phyloP scores from a whole-genome alignment of 2,888 invertebrate genomes.

The Melieria omissa region DNA sequence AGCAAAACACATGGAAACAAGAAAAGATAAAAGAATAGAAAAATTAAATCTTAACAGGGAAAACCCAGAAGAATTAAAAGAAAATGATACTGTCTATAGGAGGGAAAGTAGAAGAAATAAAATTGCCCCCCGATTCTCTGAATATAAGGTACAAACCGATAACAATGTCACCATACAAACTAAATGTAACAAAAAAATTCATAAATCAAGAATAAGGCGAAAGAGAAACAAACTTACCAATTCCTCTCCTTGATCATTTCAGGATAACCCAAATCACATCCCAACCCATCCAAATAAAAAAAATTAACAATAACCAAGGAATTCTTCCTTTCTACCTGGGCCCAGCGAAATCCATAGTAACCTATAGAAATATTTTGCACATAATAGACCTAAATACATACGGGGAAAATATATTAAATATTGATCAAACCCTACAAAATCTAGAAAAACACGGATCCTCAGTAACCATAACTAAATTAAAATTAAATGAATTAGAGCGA shows the following conservation, averaged over 20 bases:
- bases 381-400: neutral
- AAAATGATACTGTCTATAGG: conserved; percentile 32
- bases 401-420: too few species aligned
- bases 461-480: too few species aligned
- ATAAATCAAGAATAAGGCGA: conserved; percentile 3
- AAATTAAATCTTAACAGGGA: conserved; percentile 34
- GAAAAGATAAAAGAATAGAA: conserved; percentile 9
- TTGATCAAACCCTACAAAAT: too few species aligned
- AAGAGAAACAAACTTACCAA: neutral
- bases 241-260: neutral
- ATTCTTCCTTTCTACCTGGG: neutral
- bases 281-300: neutral
- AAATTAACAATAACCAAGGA: neutral
- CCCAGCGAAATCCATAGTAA: neutral
- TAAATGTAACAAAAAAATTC: conserved; percentile 6
- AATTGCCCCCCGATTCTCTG: conserved; percentile 37
- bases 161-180: neutral
- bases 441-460: too few species aligned
- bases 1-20: conserved; percentile 12
- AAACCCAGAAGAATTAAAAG: conserved; percentile 22
- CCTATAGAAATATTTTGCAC: neutral
- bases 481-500: too few species aligned
- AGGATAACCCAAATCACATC: neutral
- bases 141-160: conserved; percentile 31
- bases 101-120: conserved; percentile 44